These are phyloP conservation scores for Gavia stellata DNA, from an alignment of 2,113 vertebrate genomes.

Conservation along the genomic window DNA sequence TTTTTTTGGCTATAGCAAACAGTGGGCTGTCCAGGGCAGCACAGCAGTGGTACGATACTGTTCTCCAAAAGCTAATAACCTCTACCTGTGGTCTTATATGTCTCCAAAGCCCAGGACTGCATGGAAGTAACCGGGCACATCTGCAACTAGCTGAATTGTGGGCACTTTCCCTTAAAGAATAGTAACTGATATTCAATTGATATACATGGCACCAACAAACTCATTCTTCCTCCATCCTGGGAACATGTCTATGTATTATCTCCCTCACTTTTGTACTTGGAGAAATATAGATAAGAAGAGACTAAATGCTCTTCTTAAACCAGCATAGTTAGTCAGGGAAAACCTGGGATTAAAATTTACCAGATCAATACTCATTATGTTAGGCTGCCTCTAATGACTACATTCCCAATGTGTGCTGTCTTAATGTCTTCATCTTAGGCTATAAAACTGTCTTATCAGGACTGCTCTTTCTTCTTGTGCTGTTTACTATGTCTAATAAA, in stretches of 20 bases:
- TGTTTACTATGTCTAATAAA: neutral
- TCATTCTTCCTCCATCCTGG: neutral
- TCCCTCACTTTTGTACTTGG: neutral
- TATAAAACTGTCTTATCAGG: neutral
- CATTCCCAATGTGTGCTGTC: neutral
- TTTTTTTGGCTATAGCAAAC: neutral
- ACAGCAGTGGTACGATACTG: neutral
- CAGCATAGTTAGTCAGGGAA: neutral
- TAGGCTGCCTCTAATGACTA: neutral
- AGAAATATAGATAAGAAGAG: neutral
- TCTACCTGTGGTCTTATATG: neutral
- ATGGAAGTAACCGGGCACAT: neutral
- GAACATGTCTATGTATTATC: rapidly evolving
- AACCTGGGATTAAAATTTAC: neutral
- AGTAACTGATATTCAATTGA: neutral
- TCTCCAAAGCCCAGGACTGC: neutral
- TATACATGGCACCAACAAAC: neutral
- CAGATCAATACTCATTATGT: neutral
- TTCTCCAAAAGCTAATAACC: neutral
- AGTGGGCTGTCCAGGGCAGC: neutral
- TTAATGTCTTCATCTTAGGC: neutral
- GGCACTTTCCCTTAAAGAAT: neutral
- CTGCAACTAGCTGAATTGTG: neutral
- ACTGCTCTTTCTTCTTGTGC: neutral
- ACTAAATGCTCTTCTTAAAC: neutral